Evolutionary conservation across 2,113 vertebrate species (phyloP), one percentile per base, ranked within the genome.

Genomic region (Scomber japonicus): DNA sequence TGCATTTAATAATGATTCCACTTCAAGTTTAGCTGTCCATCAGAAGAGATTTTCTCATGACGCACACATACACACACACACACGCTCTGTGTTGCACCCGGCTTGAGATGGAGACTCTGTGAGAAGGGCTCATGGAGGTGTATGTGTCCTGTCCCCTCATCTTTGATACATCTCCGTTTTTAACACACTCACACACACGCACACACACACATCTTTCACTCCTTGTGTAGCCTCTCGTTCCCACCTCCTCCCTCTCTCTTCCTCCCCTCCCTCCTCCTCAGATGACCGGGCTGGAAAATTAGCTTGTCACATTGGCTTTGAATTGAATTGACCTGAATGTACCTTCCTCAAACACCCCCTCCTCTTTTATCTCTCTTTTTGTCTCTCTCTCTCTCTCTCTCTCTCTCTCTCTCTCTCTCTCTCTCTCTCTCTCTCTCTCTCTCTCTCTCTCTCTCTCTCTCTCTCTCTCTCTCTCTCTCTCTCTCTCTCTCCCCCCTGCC

Each of bases 221-320:
- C 56, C 17, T 35, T 0, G 11, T 70, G 50, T 49, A 65, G 74
- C 12, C 73, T 56, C 49, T 63, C 9, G 3, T 55, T 54, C 60
- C 30, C 35, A 46, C 51, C 66, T 57, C 40, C 15, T 56, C 46
- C 71, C 24, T 66, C 40, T 9, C 27, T 15, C 35, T 40, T 40
- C 60, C 68, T 30, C 60, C 51, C 31, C 44, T 65, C 40, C 56
- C 60, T 65, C 78, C 72, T 85, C 82, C 68, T 88, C 83, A 94
- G 94, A 92, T 95, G 93, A 94, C 93, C 93, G 89, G 92, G 81
- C 93, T 93, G 91, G 92, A 94, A 94, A 94, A 94, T 94, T 91
- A 95, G 89, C 93, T 92, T 95, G 94, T 95, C 94, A 93, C 93
- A 91, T 94, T 85, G 88, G 90, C 90, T 95, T 94, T 94, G 93